Conservation (phyloP, 2,888 invertebrate species). For the Brachyptera putata region DNA sequence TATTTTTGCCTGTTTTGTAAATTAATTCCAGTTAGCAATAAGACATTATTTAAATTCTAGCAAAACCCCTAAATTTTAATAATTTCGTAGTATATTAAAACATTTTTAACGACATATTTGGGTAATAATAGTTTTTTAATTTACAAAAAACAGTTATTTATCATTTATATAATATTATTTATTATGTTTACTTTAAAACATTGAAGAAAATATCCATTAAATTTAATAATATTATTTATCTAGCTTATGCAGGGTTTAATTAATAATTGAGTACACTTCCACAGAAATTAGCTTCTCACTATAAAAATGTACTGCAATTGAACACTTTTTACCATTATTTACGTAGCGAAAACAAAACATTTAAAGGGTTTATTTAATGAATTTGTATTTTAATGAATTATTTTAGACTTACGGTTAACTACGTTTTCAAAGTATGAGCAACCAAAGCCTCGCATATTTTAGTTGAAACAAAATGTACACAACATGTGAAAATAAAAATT, state of each 20-base stretch:
- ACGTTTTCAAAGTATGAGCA: conserved; percentile 2
- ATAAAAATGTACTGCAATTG: too few species aligned
- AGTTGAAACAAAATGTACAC: background rate
- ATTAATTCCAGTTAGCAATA: conserved; percentile 15
- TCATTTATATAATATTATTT: too few species aligned
- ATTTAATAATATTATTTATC: conserved; percentile 24
- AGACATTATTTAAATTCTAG: conserved; percentile 10
- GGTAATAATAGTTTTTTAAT: conserved; percentile 20
- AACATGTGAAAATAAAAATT: too few species aligned
- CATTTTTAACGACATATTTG: conserved; percentile 30
- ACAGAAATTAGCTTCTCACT: conserved; percentile 15
- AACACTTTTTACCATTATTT: conserved; percentile 15
- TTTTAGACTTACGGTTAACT: too few species aligned
- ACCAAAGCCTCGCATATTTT: background rate
- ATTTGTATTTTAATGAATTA: background rate
- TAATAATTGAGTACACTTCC: conserved; percentile 11
- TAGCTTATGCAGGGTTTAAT: conserved; percentile 3
- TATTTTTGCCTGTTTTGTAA: conserved; percentile 3
- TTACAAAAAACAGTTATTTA: conserved; percentile 20
- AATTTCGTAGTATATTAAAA: conserved; percentile 23
- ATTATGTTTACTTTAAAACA: conserved; percentile 28
- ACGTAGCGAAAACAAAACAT: conserved; percentile 20
- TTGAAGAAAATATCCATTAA: conserved; percentile 28
- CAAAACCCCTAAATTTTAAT: conserved; percentile 22
- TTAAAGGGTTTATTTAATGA: conserved; percentile 7